Evolutionary conservation across 2,113 vertebrate genomes (phyloP).

Genomic region (Pterocles gutturalis): DNA sequence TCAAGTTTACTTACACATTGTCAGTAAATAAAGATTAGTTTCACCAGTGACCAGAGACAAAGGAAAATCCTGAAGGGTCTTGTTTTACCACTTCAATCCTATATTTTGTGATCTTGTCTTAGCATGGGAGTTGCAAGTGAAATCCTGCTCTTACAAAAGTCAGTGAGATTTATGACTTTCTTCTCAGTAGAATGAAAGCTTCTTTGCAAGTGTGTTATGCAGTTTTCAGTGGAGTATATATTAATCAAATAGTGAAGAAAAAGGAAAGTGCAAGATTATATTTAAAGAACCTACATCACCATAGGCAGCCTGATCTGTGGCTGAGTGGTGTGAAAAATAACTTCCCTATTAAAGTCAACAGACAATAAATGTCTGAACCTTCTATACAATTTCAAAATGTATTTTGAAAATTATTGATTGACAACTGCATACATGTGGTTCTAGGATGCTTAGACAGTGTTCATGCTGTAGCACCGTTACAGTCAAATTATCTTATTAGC

Average conservation of each 20-base stretch:
- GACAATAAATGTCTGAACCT: neutral
- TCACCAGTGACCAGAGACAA: neutral
- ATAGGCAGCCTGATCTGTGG: neutral
- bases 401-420: neutral
- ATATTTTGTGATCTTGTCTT: neutral
- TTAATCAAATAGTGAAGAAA: neutral
- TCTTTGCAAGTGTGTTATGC: neutral
- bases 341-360: neutral
- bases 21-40: conserved; percentile 1
- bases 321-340: neutral
- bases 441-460: neutral
- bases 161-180: neutral
- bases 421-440: neutral
- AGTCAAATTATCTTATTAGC: neutral
- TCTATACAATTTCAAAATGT: neutral
- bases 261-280: neutral
- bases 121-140: neutral
- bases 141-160: neutral
- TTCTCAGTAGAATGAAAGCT: neutral
- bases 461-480: neutral
- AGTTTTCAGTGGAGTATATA: neutral
- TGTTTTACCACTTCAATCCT: neutral
- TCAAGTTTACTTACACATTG: conserved; percentile 29
- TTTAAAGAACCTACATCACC: neutral
- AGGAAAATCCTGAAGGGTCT: neutral